Conservation (phyloP, 1,140 invertebrate genomes). For the Spodoptera litura region DNA sequence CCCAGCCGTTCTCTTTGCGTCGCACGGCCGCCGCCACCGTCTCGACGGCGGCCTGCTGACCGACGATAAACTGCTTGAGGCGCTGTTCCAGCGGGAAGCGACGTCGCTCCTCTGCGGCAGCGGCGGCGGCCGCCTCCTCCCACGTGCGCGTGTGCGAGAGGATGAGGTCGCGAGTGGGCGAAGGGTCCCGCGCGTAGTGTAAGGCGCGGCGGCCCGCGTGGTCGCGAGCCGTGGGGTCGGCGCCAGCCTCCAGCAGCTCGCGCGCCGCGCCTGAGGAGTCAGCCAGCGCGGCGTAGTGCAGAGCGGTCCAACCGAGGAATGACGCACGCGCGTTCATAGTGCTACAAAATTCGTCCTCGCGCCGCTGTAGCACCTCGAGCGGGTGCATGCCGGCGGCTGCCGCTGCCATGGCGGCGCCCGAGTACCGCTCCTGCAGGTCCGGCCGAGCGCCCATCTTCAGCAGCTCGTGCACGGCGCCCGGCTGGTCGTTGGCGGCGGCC, state of each 20-base stretch:
- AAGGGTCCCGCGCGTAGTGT: conserved; percentile 90
- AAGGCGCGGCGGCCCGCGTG: conserved; percentile 92
- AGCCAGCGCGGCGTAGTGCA: conserved; percentile 95
- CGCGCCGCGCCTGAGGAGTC: conserved; percentile 89
- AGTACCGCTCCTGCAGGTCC: conserved; percentile 93
- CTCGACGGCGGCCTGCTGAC: conserved; percentile 95
- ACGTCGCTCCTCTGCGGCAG: conserved; percentile 91
- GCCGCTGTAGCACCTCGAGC: conserved; percentile 88
- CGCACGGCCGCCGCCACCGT: conserved; percentile 95
- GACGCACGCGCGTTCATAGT: conserved; percentile 90
- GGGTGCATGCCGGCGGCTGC: conserved; percentile 86
- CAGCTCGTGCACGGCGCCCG: conserved; percentile 89
- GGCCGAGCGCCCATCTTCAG: conserved; percentile 92
- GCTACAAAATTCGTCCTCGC: conserved; percentile 94
- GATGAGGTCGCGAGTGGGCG: conserved; percentile 67
- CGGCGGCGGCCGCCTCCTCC: conserved; percentile 71
- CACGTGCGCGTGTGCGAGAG: conserved; percentile 63
- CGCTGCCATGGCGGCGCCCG: conserved; percentile 89
- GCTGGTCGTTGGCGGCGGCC: conserved; percentile 92
- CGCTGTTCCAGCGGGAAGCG: conserved; percentile 96
- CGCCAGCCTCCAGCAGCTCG: conserved; percentile 89
- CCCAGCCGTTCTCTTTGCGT: conserved; percentile 96
- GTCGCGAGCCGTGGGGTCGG: conserved; percentile 91
- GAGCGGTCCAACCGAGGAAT: conserved; percentile 94
- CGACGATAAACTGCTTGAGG: conserved; percentile 94